These are phyloP conservation scores for Hippopotamus amphibius DNA, from an alignment of 2,113 vertebrate species.

Conservation along the genomic window DNA sequence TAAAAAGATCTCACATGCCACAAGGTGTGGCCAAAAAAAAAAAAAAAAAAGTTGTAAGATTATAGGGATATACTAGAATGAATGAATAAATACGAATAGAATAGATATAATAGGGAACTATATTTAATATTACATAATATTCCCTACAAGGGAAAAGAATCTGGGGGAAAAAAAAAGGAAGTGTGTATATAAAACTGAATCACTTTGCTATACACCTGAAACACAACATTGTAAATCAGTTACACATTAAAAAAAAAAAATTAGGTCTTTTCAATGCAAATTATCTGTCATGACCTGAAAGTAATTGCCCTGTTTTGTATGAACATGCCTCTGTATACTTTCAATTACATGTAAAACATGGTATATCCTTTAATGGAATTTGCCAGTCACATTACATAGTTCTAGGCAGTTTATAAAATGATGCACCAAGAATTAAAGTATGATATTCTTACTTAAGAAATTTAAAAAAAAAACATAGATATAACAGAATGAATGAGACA, in stretches of 20 bases:
- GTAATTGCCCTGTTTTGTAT: neutral
- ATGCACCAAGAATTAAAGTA: neutral
- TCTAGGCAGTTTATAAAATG: neutral
- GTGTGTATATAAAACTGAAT: neutral
- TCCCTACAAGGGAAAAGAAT: neutral
- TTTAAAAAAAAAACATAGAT: neutral
- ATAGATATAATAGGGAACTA: neutral
- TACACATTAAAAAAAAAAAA: neutral
- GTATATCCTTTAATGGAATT: neutral
- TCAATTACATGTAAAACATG: neutral
- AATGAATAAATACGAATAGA: neutral
- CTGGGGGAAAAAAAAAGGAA: neutral
- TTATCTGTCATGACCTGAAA: neutral
- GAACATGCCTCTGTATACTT: neutral
- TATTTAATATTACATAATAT: neutral
- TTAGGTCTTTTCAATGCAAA: neutral
- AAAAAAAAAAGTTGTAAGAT: neutral
- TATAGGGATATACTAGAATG: neutral
- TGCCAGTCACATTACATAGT: neutral
- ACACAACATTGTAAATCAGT: neutral
- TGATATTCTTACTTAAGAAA: neutral
- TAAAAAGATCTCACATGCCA: neutral
- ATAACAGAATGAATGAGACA: neutral
- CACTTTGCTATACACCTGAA: neutral
- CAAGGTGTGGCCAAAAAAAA: neutral